These are phyloP conservation scores for Automeris io DNA, from an alignment of 2,888 invertebrate genomes.

Conservation along the genomic window DNA sequence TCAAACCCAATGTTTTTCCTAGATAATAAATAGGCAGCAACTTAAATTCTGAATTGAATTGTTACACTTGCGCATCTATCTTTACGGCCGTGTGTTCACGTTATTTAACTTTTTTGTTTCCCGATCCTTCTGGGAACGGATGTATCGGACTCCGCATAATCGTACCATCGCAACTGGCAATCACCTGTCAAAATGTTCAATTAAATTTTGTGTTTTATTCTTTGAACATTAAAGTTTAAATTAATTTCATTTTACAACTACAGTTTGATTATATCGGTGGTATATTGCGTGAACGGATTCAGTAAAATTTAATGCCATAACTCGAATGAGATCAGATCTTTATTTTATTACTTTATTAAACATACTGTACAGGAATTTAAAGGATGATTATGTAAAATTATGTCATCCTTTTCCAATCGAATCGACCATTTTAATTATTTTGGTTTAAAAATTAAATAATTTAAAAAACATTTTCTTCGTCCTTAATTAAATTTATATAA, in stretches of 20 bases:
- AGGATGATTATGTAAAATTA: too few relatives aligned
- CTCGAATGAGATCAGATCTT: conserved; percentile 1
- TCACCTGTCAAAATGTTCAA: conserved; percentile 17
- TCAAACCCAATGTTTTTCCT: not conserved
- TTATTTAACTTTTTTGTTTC: conserved; percentile 36
- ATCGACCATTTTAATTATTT: too few relatives aligned
- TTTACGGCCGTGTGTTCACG: conserved; percentile 23
- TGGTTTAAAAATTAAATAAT: too few relatives aligned
- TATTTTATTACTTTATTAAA: conserved; percentile 5
- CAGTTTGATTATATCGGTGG: not conserved
- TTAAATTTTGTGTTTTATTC: conserved; percentile 11
- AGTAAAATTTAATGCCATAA: not conserved
- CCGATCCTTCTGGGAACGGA: conserved; percentile 71
- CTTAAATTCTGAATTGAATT: not conserved
- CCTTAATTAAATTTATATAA: too few relatives aligned
- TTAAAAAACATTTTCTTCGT: too few relatives aligned
- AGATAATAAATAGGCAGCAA: not conserved
- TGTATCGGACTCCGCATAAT: conserved; percentile 60
- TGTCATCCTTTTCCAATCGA: too few relatives aligned
- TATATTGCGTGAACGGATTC: not conserved
- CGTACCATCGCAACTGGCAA: conserved; percentile 32
- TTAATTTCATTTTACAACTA: conserved; percentile 4
- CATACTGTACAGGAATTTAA: too few relatives aligned
- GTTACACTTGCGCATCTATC: conserved; percentile 16
- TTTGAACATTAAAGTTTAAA: conserved; percentile 8